Evolutionary conservation across 2,113 vertebrate species (phyloP).

Genomic region (Dolichallabes microphthalmus): DNA sequence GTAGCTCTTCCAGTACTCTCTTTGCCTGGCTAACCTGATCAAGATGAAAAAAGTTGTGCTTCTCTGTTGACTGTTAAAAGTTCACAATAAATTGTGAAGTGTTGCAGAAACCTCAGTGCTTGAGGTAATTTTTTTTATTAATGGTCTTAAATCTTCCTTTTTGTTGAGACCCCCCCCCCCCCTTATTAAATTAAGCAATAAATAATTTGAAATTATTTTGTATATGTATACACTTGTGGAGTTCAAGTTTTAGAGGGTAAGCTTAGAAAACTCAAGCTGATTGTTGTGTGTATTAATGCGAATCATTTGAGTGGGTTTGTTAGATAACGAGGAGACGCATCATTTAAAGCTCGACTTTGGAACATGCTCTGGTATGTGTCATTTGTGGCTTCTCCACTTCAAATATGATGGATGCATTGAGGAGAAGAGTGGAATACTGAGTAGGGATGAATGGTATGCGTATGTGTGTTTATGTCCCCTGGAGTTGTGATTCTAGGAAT

Average conservation of each 20-base stretch:
- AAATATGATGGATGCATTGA: conserved; percentile 29
- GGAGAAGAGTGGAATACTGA: neutral
- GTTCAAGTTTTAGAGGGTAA: neutral
- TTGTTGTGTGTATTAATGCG: conserved; percentile 53
- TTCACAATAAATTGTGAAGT: conserved; percentile 31
- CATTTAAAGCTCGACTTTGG: conserved; percentile 50
- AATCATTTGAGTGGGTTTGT: conserved; percentile 61
- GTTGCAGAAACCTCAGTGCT: neutral
- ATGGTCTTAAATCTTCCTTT: neutral
- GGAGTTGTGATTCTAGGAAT: conserved; percentile 33
- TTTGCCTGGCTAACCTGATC: conserved; percentile 46
- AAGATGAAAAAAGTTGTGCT: conserved; percentile 45
- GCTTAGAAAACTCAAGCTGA: neutral
- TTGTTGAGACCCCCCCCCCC: too few species aligned
- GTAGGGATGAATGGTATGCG: conserved; percentile 13
- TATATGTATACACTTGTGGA: neutral
- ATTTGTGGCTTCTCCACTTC: conserved; percentile 15
- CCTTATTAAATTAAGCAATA: neutral
- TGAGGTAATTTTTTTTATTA: neutral
- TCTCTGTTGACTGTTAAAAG: neutral
- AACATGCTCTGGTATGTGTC: conserved; percentile 29
- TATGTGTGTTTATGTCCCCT: conserved; percentile 30
- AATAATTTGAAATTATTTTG: neutral
- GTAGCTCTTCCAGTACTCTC: conserved; percentile 32
- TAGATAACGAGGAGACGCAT: conserved; percentile 55